A percentile compares a stretch with the other conserved stretches of the same genome.
Conservation (phyloP, 2,888 invertebrate species). For the Caenorhabditis drosophilae region DNA sequence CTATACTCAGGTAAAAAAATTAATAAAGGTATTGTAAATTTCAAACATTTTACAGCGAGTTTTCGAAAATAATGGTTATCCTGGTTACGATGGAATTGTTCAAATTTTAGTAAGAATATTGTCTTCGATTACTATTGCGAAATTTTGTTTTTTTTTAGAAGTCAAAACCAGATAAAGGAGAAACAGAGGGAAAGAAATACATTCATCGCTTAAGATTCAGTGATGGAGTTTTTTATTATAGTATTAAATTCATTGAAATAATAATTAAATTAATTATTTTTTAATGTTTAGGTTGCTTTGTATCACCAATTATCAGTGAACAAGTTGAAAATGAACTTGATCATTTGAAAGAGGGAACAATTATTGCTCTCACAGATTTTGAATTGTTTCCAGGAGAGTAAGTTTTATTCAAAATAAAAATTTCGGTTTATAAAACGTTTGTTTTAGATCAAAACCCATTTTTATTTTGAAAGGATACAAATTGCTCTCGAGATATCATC, state of each 20-base stretch:
- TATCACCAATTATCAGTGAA: conserved; percentile 9
- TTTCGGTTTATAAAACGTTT: too few species aligned
- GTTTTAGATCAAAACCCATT: conserved; percentile 6
- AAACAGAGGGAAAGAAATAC: conserved; percentile 7
- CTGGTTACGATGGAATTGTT: conserved; percentile 24
- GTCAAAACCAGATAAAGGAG: conserved; percentile 15
- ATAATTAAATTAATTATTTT: neutral
- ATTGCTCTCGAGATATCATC: conserved; percentile 26
- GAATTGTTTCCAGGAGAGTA: conserved; percentile 1
- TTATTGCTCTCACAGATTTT: conserved; percentile 22
- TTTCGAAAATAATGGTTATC: conserved; percentile 19
- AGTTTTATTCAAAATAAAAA: too few species aligned
- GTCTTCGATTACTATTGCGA: neutral
- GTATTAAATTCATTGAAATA: conserved; percentile 1
- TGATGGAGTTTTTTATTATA: conserved; percentile 29
- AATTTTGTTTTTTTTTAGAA: conserved; percentile 18
- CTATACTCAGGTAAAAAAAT: conserved; percentile 16
- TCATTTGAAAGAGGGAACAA: conserved; percentile 19
- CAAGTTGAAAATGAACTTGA: conserved; percentile 13
- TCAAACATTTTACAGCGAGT: conserved; percentile 8
- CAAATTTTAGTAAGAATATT: conserved; percentile 17
- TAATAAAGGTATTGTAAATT: neutral
- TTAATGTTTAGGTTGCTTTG: conserved; percentile 14
- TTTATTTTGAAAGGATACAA: conserved; percentile 38
- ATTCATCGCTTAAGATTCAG: conserved; percentile 19